Base-by-base conservation (phyloP, 2,888 invertebrate genomes). In the Ochropleura plecta region DNA sequence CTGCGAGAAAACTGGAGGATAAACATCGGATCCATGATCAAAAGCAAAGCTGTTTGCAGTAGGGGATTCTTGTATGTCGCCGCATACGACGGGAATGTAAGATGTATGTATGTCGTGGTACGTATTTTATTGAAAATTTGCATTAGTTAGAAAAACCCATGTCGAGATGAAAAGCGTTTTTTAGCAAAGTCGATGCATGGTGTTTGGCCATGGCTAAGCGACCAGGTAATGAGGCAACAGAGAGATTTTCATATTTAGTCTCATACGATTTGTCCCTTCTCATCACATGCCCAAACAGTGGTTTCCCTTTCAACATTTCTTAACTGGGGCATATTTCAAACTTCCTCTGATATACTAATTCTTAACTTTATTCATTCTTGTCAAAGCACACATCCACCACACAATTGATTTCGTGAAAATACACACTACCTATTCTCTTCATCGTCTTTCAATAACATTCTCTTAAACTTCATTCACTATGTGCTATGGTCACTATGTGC, bases 51-150 rank as follows among this genome's bases (percentile, higher is more conserved):
- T 0, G 91, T 91, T 0, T 91, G 87, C 82, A 91, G 90, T 67
- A 89, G 92, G 40, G 94, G 94, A 49, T 87, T 93, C 18, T 91
- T 98, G 44, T 97, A 97, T 88, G 95, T 98, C 88, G 98, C 98
- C 46, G 97, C 98, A 0, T 98, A 98, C 90, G 98, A 98, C 90
- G 97, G 97, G 73, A 91, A 94, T 85, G 88, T 98, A 7, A 97
- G 98, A 89, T 97, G 97, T 82, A 91, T 98, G 71, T 93, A 96
- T 89, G 82, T 94, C 62, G 79, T 93, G 94, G 98, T 97, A 94
- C 88, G 91, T 75, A 40, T 75, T 65, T 30, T 55, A 60, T 59
- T 63, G 30, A n/a, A 59, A 16, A 12, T 30, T 62, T 62, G 14
- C 0, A 44, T 14, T n/a, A n/a, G 10, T 44, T n/a, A 12, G 12